Conservation (phyloP, 2,113 vertebrate species). For the Pampusana beccarii region DNA sequence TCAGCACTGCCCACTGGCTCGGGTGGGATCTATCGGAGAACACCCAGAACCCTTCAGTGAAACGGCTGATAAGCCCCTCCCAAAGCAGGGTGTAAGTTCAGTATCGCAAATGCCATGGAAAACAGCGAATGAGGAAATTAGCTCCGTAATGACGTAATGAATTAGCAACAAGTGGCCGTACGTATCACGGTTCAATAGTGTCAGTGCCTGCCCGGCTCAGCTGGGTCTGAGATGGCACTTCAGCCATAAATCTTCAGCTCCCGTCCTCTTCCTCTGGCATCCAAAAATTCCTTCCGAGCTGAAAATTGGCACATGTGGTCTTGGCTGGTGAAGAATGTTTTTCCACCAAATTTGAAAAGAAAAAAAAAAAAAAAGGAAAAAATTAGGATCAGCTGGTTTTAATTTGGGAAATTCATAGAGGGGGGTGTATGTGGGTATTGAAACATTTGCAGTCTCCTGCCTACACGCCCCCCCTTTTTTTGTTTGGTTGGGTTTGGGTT, state of each 20-base stretch:
- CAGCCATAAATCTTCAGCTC: background rate
- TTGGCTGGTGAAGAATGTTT: background rate
- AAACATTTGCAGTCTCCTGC: background rate
- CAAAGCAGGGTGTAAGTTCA: background rate
- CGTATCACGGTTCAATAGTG: background rate
- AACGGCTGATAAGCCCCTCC: background rate
- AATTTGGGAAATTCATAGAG: background rate
- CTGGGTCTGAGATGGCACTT: background rate
- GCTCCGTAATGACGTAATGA: background rate
- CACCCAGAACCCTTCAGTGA: background rate
- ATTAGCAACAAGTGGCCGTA: background rate
- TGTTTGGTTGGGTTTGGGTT: background rate
- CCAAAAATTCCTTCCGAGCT: slow-evolving; percentile 16
- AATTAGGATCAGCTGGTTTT: background rate
- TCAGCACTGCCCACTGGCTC: background rate
- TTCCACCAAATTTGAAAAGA: background rate
- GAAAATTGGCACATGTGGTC: background rate
- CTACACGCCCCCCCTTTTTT: background rate
- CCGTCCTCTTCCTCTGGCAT: slow-evolving; percentile 9
- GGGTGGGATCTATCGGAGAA: background rate
- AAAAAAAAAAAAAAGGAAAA: background rate
- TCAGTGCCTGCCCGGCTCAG: background rate
- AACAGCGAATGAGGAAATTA: background rate
- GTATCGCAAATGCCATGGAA: background rate
- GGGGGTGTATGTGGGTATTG: background rate